Conservation (phyloP, 2,888 invertebrate species). For the Stenotaenia linearis region DNA sequence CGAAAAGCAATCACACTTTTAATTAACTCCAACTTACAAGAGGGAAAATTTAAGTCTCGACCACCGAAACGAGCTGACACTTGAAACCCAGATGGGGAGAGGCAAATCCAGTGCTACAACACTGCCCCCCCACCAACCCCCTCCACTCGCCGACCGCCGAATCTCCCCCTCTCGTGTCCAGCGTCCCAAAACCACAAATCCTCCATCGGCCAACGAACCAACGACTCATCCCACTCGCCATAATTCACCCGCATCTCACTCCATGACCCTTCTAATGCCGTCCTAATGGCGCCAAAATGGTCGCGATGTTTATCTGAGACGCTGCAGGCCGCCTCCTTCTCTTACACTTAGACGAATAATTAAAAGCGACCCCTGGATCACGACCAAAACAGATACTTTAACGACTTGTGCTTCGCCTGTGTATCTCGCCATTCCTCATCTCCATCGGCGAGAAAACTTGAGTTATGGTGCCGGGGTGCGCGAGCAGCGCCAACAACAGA, state of each 20-base stretch:
- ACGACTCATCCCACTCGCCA: constrained; percentile 26
- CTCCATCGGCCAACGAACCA: constrained; percentile 8
- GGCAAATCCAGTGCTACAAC: neutral
- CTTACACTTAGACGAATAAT: neutral
- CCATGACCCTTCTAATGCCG: constrained; percentile 10
- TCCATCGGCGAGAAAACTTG: neutral
- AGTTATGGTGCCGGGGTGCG: neutral
- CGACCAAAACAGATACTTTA: constrained; percentile 22
- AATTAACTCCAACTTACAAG: constrained; percentile 21
- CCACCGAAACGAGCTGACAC: constrained; percentile 26
- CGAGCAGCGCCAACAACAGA: neutral
- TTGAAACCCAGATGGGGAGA: neutral
- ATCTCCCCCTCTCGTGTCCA: neutral
- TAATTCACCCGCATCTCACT: constrained; percentile 20
- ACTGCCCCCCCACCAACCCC: neutral
- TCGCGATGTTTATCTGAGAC: constrained; percentile 24
- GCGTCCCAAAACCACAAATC: constrained; percentile 19
- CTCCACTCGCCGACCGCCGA: neutral
- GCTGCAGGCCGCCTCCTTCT: neutral
- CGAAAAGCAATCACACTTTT: constrained; percentile 21
- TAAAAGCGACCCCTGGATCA: constrained; percentile 21
- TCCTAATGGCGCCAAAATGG: constrained; percentile 21
- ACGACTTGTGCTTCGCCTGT: neutral
- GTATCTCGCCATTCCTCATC: neutral
- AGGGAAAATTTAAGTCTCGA: constrained; percentile 23